Base-by-base conservation (phyloP, 2,888 invertebrate species). In the Melipona bicolor region DNA sequence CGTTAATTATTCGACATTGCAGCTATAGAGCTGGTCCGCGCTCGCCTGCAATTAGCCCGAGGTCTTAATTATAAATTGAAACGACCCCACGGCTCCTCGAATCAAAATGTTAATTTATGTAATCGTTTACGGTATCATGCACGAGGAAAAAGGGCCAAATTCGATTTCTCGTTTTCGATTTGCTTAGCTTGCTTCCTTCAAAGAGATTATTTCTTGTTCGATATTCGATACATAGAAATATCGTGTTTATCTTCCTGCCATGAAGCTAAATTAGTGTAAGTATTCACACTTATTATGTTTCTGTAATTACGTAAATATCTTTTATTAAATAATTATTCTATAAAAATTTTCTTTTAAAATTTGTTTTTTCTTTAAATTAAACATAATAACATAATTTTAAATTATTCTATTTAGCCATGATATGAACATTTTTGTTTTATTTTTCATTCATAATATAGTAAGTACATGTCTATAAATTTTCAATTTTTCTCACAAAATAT, bases 41-140 rank as follows among this genome's bases (percentile, higher is more conserved):
- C 59, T 27, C 75, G 56, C 43, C 62, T 80, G 81, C 69, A 77
- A 81, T 81, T 83, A 77, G 56, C 64, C 64, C 59, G 64, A 49
- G 72, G 72, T n/a, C 64, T 72, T 56, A 77, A 80, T 80, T 81
- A 73, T 81, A 49, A 77, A 83, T 83, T 83, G 43, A 77, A 81
- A 69, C 69, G 62, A 73, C 72, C 68, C 62, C 50, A 69, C 68
- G 50, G 68, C 36, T 56, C 68, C 15, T 56, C 36, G 50, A 69
- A 54, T 83, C 62, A 68, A 77, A 81, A 77, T 83, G 76, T 81
- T 83, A 83, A 83, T 83, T 81, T 54, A 56, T 17, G 36, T 59
- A 49, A 56, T 81, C 67, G 71, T 80, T 80, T 62, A 73, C 43
- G 56, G 43, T 24, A 43, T 17, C 24, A 17, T 19, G 75, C 21